Evolutionary conservation across 2,797 vertebrate genomes (phyloP).

Genomic region (Urocyon cinereoargenteus): DNA sequence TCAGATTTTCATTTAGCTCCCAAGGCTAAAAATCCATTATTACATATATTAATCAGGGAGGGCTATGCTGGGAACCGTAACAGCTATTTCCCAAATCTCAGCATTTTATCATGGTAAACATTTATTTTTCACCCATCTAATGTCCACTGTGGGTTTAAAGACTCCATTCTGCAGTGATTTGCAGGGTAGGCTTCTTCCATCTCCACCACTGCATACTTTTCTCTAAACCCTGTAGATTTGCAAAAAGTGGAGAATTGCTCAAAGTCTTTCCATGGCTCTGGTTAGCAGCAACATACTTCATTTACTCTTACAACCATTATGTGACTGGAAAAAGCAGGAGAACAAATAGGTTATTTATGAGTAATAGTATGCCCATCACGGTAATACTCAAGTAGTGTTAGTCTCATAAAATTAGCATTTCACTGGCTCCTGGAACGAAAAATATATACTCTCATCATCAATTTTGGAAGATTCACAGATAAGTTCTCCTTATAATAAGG

Average conservation of each 20-base stretch:
- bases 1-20: slow-evolving; percentile 5
- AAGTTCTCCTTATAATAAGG: not conserved
- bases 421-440: not conserved
- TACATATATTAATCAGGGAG: not conserved
- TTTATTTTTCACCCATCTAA: not conserved
- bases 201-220: not conserved
- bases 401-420: not conserved
- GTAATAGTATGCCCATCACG: not conserved
- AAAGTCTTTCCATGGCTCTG: not conserved
- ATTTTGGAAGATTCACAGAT: not conserved
- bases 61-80: not conserved
- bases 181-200: not conserved
- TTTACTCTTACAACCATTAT: not conserved
- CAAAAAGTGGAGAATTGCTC: not conserved
- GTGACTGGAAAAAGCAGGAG: not conserved
- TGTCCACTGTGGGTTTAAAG: not conserved
- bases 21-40: not conserved
- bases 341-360: not conserved
- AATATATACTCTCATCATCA: not conserved
- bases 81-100: not conserved
- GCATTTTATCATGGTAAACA: not conserved
- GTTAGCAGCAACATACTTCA: not conserved
- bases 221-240: not conserved
- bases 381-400: not conserved
- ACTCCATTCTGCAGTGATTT: not conserved